These are phyloP conservation scores for Sternotherus odoratus DNA, from an alignment of 2,797 vertebrate species.

Conservation along the genomic window DNA sequence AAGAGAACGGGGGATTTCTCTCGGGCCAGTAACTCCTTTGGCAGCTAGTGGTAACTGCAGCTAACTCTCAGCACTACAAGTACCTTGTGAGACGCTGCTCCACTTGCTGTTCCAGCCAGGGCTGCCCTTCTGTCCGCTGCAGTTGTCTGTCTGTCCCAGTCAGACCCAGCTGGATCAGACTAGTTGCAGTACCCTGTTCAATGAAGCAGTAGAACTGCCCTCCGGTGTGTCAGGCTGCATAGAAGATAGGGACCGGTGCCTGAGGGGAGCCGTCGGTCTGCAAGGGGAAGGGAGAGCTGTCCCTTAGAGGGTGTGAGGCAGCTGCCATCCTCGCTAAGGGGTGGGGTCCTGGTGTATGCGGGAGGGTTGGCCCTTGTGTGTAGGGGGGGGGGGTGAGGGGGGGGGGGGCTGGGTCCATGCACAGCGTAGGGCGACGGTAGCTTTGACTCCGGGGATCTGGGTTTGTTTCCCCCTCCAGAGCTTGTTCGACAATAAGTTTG, in stretches of 20 bases:
- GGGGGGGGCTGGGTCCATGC: not conserved
- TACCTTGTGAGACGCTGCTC: not conserved
- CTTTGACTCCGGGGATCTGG: not conserved
- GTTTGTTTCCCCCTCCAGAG: slow-evolving; percentile 74
- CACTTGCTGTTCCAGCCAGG: not conserved
- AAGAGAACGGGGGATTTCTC: not conserved
- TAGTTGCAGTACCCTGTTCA: not conserved
- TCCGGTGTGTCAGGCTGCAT: not conserved
- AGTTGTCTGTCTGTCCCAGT: not conserved
- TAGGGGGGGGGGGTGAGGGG: too few relatives aligned
- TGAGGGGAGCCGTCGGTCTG: not conserved
- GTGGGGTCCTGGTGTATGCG: not conserved
- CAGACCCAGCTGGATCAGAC: not conserved
- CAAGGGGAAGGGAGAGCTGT: not conserved
- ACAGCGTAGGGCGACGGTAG: not conserved
- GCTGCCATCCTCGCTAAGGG: too few relatives aligned
- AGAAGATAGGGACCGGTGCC: not conserved
- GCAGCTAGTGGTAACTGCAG: not conserved
- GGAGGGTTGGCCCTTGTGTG: not conserved
- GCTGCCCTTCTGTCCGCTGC: not conserved
- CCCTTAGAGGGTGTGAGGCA: too few relatives aligned
- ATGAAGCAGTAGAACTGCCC: not conserved
- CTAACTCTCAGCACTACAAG: not conserved
- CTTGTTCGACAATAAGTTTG: slow-evolving; percentile 92
- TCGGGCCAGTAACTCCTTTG: not conserved